These are phyloP conservation scores for Sepiola atlantica DNA, from an alignment of 2,888 invertebrate genomes.

Conservation along the genomic window DNA sequence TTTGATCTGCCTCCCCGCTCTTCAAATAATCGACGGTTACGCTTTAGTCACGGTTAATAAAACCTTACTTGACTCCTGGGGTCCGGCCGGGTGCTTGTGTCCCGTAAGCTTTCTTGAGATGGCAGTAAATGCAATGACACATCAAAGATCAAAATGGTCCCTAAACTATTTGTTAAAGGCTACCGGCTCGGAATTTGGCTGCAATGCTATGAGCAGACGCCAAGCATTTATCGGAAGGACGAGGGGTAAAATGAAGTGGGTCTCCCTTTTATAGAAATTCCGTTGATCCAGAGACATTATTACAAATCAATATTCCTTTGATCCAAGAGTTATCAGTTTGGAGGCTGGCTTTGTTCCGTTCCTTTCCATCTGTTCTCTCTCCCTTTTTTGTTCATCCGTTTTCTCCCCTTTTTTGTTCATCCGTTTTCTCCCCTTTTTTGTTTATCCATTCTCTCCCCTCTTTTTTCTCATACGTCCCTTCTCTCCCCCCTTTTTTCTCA, in stretches of 20 bases:
- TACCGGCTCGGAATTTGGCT: not conserved
- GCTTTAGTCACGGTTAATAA: not conserved
- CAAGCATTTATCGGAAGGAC: not conserved
- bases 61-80: not conserved
- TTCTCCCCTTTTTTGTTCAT: no score
- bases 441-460: not conserved
- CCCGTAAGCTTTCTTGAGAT: not conserved
- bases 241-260: not conserved
- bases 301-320: constrained; percentile 32
- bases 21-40: not conserved
- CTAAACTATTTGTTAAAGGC: constrained; percentile 32
- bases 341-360: not conserved
- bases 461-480: not conserved
- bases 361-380: not conserved
- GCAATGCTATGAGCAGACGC: not conserved
- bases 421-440: no score
- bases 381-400: no score
- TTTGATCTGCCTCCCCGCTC: not conserved
- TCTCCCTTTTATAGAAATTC: not conserved
- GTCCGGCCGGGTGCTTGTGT: not conserved
- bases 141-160: constrained; percentile 9
- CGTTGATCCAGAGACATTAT: not conserved
- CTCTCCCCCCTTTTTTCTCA: no score
- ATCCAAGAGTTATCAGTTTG: not conserved
- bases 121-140: not conserved